phyloP scores from a whole-genome alignment of 1,140 invertebrate genomes.

The Ceratosolen fusciceps region DNA sequence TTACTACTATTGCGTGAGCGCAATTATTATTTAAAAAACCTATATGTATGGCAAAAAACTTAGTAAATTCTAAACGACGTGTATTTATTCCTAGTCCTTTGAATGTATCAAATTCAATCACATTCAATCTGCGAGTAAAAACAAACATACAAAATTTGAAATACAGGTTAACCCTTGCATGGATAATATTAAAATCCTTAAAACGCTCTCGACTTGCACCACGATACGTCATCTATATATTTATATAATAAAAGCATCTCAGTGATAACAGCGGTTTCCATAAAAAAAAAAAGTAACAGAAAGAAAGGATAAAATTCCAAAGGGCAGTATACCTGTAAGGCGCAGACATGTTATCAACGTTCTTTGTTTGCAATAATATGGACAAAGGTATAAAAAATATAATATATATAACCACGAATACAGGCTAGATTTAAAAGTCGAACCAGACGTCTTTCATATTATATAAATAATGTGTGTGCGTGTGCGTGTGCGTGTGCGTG shows the following conservation, averaged over 20 bases:
- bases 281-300: slow-evolving; percentile 57
- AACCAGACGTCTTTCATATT: not conserved
- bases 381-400: slow-evolving; percentile 23
- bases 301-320: slow-evolving; percentile 9
- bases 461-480: slow-evolving; percentile 37
- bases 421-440: not conserved
- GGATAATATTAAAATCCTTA: slow-evolving; percentile 66
- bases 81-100: too few species aligned
- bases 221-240: slow-evolving; percentile 57
- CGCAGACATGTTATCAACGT: not conserved
- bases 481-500: too few species aligned
- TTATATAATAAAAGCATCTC: slow-evolving; percentile 65
- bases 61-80: too few species aligned
- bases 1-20: too few species aligned
- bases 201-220: slow-evolving; percentile 49
- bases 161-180: slow-evolving; percentile 48
- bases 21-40: too few species aligned
- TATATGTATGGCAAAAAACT: too few species aligned
- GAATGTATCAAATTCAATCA: too few species aligned
- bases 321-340: not conserved
- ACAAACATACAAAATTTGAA: too few species aligned
- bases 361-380: not conserved
- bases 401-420: slow-evolving; percentile 37
- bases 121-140: too few species aligned
- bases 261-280: slow-evolving; percentile 34